These are phyloP conservation scores for Rana temporaria DNA, from an alignment of 2,113 vertebrate genomes.

Conservation along the genomic window DNA sequence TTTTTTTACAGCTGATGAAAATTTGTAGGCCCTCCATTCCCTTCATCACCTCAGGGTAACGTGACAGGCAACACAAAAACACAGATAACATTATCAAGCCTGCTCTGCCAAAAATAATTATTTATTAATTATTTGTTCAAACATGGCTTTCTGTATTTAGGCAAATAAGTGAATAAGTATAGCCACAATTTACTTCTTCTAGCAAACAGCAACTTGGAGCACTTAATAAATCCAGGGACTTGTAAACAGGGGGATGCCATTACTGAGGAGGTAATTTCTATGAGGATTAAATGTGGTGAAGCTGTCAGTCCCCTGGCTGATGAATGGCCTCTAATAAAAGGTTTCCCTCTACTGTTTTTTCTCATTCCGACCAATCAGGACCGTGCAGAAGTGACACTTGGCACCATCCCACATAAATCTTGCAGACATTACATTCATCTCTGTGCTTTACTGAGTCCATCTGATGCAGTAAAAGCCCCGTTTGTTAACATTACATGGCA, in stretches of 20 bases:
- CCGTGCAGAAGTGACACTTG: slow-evolving; percentile 57
- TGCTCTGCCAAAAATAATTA: slow-evolving; percentile 50
- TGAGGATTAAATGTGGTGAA: slow-evolving; percentile 47
- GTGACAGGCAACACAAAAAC: slow-evolving; percentile 17
- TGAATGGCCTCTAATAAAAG: slow-evolving; percentile 53
- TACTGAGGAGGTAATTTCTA: slow-evolving; percentile 62
- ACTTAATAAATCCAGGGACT: slow-evolving; percentile 45
- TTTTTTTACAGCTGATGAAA: too few species aligned
- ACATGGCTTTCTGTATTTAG: slow-evolving; percentile 49
- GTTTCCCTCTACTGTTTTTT: slow-evolving; percentile 55
- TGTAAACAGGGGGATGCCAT: slow-evolving; percentile 54
- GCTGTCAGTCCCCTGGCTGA: slow-evolving; percentile 58
- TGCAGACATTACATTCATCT: slow-evolving; percentile 50
- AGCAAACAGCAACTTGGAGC: slow-evolving; percentile 55
- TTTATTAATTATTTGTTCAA: slow-evolving; percentile 35
- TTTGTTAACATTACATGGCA: slow-evolving; percentile 70
- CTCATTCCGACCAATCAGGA: slow-evolving; percentile 60
- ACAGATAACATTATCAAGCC: slow-evolving; percentile 36
- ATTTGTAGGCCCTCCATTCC: background rate
- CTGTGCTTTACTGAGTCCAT: slow-evolving; percentile 42
- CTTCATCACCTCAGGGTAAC: background rate
- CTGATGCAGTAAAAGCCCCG: slow-evolving; percentile 52
- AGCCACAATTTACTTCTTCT: slow-evolving; percentile 35
- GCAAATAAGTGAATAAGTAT: background rate
- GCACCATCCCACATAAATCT: slow-evolving; percentile 59